Conservation (phyloP, 2,797 vertebrate species). For the Leucoraja ocellata region DNA sequence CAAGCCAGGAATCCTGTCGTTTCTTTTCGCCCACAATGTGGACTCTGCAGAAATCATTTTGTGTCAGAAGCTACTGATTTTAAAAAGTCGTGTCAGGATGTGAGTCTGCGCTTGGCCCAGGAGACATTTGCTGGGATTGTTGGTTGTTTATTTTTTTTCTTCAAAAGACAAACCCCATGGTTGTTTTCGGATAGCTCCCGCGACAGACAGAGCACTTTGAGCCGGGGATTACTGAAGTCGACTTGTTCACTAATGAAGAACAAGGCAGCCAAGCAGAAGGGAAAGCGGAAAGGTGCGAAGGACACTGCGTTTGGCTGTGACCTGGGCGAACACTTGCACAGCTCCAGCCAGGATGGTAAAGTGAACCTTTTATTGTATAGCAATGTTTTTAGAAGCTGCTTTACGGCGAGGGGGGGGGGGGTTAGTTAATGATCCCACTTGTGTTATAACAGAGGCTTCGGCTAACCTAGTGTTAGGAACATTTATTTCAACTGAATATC, state of each 20-base stretch:
- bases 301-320: conserved; percentile 89
- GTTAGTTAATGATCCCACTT: neutral
- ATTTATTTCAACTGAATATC: conserved; percentile 10
- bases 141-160: too few relatives aligned
- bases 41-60: conserved; percentile 15
- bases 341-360: conserved; percentile 91
- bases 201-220: neutral
- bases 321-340: conserved; percentile 88
- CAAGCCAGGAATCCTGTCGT: neutral
- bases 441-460: neutral
- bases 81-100: neutral
- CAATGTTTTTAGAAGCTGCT: neutral
- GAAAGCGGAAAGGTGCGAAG: conserved; percentile 82
- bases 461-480: neutral
- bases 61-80: neutral
- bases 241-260: conserved; percentile 85
- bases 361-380: neutral
- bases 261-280: conserved; percentile 91
- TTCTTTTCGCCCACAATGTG: neutral
- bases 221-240: neutral
- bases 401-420: neutral
- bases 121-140: conserved; percentile 15
- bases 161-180: neutral
- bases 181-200: conserved; percentile 32
- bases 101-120: neutral